phyloP scores from a whole-genome alignment of 1,140 invertebrate species.

The Pseudobourletiella spinata region DNA sequence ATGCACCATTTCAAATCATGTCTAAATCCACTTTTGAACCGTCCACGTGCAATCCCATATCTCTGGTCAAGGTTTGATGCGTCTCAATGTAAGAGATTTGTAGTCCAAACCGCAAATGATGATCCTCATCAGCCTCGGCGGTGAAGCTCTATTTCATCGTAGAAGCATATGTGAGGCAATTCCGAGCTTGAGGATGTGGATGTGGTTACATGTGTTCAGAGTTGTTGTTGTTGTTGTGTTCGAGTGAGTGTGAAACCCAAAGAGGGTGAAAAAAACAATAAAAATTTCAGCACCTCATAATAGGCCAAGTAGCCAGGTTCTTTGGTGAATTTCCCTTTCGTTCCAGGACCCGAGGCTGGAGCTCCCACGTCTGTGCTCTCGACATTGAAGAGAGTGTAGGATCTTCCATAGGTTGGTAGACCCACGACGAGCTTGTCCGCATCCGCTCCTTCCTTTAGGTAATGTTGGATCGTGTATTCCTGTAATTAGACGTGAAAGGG shows the following conservation, averaged over 20 bases:
- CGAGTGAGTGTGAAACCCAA: neutral
- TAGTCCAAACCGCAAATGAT: too few species aligned
- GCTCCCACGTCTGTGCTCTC: conserved; percentile 67
- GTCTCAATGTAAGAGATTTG: too few species aligned
- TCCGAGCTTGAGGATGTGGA: too few species aligned
- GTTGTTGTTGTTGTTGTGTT: too few species aligned
- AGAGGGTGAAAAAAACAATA: neutral
- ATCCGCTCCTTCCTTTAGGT: conserved; percentile 71
- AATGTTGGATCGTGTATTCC: conserved; percentile 86
- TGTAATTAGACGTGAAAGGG: too few species aligned
- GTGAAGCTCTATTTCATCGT: too few species aligned
- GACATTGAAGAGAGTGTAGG: conserved; percentile 74
- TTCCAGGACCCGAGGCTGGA: conserved; percentile 77
- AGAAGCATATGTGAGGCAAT: neutral
- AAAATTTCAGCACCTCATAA: conserved; percentile 67
- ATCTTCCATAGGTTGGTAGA: conserved; percentile 88
- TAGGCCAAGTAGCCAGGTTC: conserved; percentile 89
- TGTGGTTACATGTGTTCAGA: too few species aligned
- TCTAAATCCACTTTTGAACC: too few species aligned
- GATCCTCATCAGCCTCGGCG: too few species aligned
- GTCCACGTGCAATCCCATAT: too few species aligned
- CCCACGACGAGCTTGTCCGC: conserved; percentile 78
- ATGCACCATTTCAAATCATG: too few species aligned
- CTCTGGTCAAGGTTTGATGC: too few species aligned
- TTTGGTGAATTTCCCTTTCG: conserved; percentile 76